Conservation (phyloP, 2,797 vertebrate species). For the Acropternis orthonyx region DNA sequence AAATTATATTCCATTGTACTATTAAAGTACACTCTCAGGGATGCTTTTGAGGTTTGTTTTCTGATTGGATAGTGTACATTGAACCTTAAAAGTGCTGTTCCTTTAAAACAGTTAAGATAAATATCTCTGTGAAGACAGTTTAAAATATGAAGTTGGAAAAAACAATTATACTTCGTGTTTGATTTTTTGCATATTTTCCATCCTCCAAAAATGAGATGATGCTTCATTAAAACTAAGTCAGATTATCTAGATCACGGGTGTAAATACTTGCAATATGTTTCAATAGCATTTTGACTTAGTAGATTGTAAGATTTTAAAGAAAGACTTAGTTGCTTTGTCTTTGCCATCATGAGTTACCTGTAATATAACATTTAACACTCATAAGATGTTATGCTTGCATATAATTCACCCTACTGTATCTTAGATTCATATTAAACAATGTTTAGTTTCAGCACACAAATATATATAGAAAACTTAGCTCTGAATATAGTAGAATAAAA, state of each 20-base stretch:
- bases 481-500: background rate
- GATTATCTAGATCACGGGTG: background rate
- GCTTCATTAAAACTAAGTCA: slow-evolving; percentile 14
- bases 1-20: background rate
- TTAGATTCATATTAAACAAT: background rate
- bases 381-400: background rate
- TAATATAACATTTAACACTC: background rate
- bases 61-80: background rate
- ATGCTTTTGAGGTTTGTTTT: background rate
- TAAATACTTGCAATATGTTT: background rate
- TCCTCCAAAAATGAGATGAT: background rate
- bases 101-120: slow-evolving; percentile 6
- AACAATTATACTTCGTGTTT: background rate
- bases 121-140: background rate
- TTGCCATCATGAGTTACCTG: background rate
- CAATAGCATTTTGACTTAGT: background rate
- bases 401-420: background rate
- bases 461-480: background rate
- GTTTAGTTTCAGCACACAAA: background rate
- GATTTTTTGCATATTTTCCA: slow-evolving; percentile 15
- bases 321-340: background rate
- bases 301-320: background rate
- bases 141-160: background rate
- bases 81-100: background rate
- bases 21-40: background rate